Conservation (phyloP, 2,888 invertebrate genomes). For the Ennomos erosarius region DNA sequence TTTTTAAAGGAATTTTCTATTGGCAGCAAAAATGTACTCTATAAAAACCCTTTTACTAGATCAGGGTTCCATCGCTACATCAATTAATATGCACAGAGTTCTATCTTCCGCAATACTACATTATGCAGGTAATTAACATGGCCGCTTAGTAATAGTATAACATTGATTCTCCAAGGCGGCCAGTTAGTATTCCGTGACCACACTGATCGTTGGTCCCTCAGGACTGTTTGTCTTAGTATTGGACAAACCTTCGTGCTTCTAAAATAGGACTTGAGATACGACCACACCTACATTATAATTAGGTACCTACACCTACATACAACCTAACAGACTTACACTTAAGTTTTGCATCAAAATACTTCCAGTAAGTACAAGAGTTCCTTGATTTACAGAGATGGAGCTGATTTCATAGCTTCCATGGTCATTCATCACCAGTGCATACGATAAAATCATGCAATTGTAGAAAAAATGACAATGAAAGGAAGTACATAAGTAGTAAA, state of each 20-base stretch:
- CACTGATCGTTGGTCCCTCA: constrained; percentile 43
- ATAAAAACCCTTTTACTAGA: not conserved
- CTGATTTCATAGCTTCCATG: too few relatives aligned
- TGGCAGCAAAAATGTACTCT: too few relatives aligned
- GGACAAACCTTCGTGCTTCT: constrained; percentile 56
- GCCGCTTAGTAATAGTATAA: constrained; percentile 27
- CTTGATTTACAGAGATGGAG: too few relatives aligned
- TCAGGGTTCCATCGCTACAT: not conserved
- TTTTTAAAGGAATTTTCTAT: too few relatives aligned
- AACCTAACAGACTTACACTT: not conserved
- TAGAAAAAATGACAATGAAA: constrained; percentile 29
- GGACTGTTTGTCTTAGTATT: constrained; percentile 45
- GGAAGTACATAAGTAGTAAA: constrained; percentile 24
- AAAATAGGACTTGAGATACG: constrained; percentile 50
- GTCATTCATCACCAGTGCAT: not conserved
- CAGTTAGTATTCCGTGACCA: constrained; percentile 42
- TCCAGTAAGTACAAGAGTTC: too few relatives aligned
- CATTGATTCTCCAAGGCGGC: constrained; percentile 34
- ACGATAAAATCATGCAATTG: constrained; percentile 39
- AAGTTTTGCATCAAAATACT: too few relatives aligned
- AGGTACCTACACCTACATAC: not conserved
- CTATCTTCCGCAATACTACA: constrained; percentile 31
- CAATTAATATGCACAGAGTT: constrained; percentile 14
- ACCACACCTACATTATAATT: constrained; percentile 31
- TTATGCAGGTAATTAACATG: constrained; percentile 34